phyloP scores from a whole-genome alignment of 2,797 vertebrate species.

The Onychomys arenicola region DNA sequence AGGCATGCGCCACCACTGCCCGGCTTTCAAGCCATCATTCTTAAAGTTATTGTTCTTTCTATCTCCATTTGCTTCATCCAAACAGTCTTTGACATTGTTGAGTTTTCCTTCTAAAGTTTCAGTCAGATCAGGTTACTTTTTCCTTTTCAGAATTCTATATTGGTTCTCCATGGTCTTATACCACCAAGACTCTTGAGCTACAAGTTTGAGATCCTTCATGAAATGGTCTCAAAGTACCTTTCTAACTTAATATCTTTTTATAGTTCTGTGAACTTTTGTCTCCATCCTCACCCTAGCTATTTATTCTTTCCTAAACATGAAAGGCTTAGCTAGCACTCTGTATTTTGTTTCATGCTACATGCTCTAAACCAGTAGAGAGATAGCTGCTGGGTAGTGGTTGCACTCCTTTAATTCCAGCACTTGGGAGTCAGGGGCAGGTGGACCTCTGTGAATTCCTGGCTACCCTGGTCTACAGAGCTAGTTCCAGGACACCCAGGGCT shows the following conservation, averaged over 20 bases:
- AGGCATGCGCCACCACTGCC: too few relatives aligned
- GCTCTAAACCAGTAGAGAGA: slow-evolving; percentile 35
- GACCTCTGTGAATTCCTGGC: not conserved
- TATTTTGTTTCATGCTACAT: slow-evolving; percentile 27
- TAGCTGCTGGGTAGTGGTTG: not conserved
- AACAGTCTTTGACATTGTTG: slow-evolving; percentile 45
- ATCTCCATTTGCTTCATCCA: not conserved
- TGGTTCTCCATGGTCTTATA: slow-evolving; percentile 22
- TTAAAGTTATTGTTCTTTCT: not conserved
- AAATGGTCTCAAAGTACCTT: slow-evolving; percentile 41
- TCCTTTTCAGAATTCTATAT: slow-evolving; percentile 36
- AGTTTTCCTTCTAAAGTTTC: slow-evolving; percentile 44
- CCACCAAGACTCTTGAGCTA: slow-evolving; percentile 27
- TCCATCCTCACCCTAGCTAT: not conserved
- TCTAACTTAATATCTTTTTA: not conserved
- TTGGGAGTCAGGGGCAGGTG: not conserved
- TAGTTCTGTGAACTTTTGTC: not conserved
- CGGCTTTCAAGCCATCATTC: not conserved
- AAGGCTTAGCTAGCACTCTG: not conserved
- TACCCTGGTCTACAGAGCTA: not conserved
- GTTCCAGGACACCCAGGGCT: not conserved
- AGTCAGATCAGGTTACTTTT: slow-evolving; percentile 26
- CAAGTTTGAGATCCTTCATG: not conserved
- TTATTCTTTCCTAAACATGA: slow-evolving; percentile 36
- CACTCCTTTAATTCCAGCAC: not conserved